Evolutionary conservation across 2,888 invertebrate species (phyloP).

Genomic region (Galeruca laticollis): DNA sequence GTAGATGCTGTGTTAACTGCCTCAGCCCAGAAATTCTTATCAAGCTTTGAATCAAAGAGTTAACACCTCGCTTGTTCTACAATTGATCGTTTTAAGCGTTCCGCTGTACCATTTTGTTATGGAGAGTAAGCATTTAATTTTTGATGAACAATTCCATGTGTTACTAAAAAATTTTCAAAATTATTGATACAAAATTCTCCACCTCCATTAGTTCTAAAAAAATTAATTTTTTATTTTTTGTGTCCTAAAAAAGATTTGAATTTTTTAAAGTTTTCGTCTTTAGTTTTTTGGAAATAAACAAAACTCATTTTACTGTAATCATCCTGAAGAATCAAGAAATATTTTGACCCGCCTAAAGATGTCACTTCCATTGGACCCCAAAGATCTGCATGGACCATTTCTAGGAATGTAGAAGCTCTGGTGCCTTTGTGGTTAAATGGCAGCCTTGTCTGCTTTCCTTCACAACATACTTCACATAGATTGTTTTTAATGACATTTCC

Average conservation of each 20-base stretch:
- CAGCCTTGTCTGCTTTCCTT: conserved; percentile 49
- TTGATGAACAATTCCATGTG: conserved; percentile 43
- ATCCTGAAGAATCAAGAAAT: conserved; percentile 3
- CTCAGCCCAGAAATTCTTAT: too few species aligned
- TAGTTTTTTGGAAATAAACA: neutral
- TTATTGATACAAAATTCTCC: too few species aligned
- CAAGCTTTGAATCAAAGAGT: too few species aligned
- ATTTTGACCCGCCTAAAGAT: conserved; percentile 14
- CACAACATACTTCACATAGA: neutral
- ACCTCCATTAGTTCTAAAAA: neutral
- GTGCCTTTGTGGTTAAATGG: conserved; percentile 27
- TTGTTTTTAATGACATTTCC: too few species aligned
- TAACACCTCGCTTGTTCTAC: conserved; percentile 50
- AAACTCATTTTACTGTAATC: neutral
- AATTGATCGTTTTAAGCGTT: conserved; percentile 49
- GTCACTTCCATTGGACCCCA: conserved; percentile 13
- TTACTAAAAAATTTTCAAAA: conserved; percentile 27
- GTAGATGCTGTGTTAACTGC: too few species aligned
- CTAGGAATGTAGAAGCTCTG: conserved; percentile 27
- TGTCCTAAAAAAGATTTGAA: neutral
- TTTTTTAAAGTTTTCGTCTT: neutral
- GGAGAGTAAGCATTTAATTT: conserved; percentile 43
- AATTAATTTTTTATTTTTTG: neutral
- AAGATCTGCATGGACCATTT: conserved; percentile 38
- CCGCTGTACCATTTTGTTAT: conserved; percentile 44